Evolutionary conservation across 2,888 invertebrate genomes (phyloP), one percentile per base, ranked within the genome.

Genomic region (Phasia obesa): DNA sequence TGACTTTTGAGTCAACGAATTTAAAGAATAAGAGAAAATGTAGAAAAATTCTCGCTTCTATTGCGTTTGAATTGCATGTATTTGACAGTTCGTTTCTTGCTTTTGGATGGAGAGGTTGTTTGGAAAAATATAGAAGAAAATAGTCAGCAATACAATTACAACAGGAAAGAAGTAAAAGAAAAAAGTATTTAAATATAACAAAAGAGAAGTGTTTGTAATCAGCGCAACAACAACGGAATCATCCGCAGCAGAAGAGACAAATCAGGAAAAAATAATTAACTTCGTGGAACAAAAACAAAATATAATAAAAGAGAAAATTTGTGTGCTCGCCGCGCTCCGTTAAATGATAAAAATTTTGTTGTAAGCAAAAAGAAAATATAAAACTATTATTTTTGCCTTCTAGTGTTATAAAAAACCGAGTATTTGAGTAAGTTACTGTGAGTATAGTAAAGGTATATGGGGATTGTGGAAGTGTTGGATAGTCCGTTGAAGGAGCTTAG

Each of bases 41-140:
- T 4, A 17, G 21, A 27, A 67, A 76, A 67, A 60, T 62, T 70
- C 62, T 70, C 57, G 69, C 19, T 49, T 73, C 57, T 47, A 57
- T 67, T 57, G 59, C 60, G 76, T 80, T 80, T 77, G 69, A 62
- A 67, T 53, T 73, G 76, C 35, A 35, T 35, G 35, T 35, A 11
- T 35, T 35, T 35, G 35, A 88, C 88, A 89, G 90, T 90, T 88
- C 87, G 87, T 89, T 88, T 89, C 87, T 88, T 86, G 87, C 88
- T 87, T 88, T 88, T 88, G 89, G 88, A 89, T 88, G 84, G 88
- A 86, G 87, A 88, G 89, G 90, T 89, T 86, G 88, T 83, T 86
- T 85, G 85, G 85, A 84, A 70, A 79, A 83, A 65, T 76, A 81
- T 67, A 85, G 84, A 85, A 74, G 57, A 23, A 84, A 55, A 81